phyloP scores from a whole-genome alignment of 2,888 invertebrate species.

The Tachystola acroxantha region DNA sequence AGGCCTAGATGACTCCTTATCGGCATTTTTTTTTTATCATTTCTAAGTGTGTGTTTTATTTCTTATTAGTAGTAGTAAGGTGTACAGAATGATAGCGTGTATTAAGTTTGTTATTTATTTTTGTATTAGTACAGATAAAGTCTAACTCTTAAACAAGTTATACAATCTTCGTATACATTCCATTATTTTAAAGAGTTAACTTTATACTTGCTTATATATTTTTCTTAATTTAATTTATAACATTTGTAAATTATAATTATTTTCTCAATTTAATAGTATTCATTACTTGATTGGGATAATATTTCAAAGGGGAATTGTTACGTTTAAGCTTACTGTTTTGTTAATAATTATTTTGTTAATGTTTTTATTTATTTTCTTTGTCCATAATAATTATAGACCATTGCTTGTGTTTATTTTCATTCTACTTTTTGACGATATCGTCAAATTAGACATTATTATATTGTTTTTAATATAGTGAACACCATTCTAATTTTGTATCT shows the following conservation, averaged over 20 bases:
- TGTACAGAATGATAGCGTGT: constrained; percentile 18
- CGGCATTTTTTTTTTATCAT: constrained; percentile 7
- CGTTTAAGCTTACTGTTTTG: constrained; percentile 72
- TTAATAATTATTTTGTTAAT: constrained; percentile 71
- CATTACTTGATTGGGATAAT: constrained; percentile 1
- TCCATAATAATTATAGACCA: too few species aligned
- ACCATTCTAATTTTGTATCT: constrained; percentile 28
- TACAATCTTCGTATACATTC: constrained; percentile 37
- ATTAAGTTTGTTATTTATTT: constrained; percentile 26
- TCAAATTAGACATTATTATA: too few species aligned
- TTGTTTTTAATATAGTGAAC: constrained; percentile 38
- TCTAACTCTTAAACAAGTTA: constrained; percentile 10
- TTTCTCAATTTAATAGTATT: constrained; percentile 3
- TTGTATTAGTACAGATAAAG: constrained; percentile 14
- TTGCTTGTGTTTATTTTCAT: constrained; percentile 9
- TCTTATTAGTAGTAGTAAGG: constrained; percentile 3
- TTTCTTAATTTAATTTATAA: constrained; percentile 8
- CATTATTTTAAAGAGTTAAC: constrained; percentile 23
- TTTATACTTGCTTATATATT: constrained; percentile 6
- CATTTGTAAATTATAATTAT: constrained; percentile 3
- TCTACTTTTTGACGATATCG: too few species aligned
- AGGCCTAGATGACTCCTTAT: constrained; percentile 21
- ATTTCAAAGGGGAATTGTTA: constrained; percentile 69
- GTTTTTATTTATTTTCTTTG: constrained; percentile 42
- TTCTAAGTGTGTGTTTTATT: constrained; percentile 5